Evolutionary conservation across 2,888 invertebrate genomes (phyloP).

Genomic region (Andrena praecox): DNA sequence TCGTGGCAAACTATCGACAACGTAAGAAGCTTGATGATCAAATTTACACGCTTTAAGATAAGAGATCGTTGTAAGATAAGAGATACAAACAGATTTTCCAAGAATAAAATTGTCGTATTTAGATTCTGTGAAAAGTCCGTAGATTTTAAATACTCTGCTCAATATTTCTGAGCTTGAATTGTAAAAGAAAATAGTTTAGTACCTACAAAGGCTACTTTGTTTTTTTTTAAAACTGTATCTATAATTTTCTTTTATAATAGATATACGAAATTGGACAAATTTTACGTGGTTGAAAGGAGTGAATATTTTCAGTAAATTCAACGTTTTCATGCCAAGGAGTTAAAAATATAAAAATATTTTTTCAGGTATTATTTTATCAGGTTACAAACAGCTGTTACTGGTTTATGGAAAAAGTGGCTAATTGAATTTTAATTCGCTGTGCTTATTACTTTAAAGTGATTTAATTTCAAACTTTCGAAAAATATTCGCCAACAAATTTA

Average conservation of each 20-base stretch:
- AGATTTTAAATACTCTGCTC: background rate
- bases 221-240: background rate
- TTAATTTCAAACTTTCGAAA: background rate
- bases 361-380: no score
- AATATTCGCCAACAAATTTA: background rate
- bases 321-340: no score
- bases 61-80: background rate
- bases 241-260: conserved; percentile 1
- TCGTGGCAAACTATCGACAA: background rate
- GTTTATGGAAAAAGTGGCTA: no score
- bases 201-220: background rate
- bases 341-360: no score
- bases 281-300: background rate
- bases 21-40: background rate
- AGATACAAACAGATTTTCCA: background rate
- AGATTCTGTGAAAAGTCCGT: background rate
- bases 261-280: no score
- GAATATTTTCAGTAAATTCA: no score
- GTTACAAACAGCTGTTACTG: no score
- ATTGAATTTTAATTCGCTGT: no score
- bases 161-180: background rate
- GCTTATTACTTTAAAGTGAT: no score
- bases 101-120: background rate
- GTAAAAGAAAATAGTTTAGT: background rate
- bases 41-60: background rate